Base-by-base conservation (phyloP, 2,113 vertebrate species). In the Anthoscopus minutus region DNA sequence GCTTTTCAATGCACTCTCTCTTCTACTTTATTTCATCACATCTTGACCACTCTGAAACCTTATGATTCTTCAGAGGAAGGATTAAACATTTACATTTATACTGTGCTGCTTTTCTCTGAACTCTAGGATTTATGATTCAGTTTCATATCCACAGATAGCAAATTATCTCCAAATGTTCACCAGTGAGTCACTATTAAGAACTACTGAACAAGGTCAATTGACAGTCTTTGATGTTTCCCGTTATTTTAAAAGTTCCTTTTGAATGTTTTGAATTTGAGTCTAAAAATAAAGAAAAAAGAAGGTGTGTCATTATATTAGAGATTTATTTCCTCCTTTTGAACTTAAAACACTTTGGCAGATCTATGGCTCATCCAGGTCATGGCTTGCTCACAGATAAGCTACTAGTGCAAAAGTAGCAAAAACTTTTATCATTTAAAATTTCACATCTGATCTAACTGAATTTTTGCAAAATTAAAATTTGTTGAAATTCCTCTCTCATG, bases 151-250 rank as follows among this genome's bases (percentile, higher is more conserved):
- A 97, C 94, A 97, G 97, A 96, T 93, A 96, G 92, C 97, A 97
- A 98, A 98, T 98, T 96, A 97, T 96, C 97, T 97, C 96, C 92
- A 97, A 97, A 98, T 98, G 96, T 98, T 97, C 98, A 97, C 97
- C 94, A 95, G 84, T 92, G 93, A 97, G 94, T 96, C 88, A 96
- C 90, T 95, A 94, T 94, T 96, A 97, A 96, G 93, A 95, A 95
- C 92, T 96, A 96, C 96, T 79, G 94, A 96, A 96, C 95, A 96
- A 94, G 95, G 95, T 96, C 96, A 96, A 96, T 93, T 95, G 92
- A 95, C 86, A 90, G 89, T 87, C 96, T 97, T 95, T 96, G 94
- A 96, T 89, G 84, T 96, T 91, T 94, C 67, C 78, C 67, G 42
- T 91, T 96, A 96, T 95, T 98, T 95, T 94, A 94, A 96, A 96